Evolutionary conservation across 1,140 invertebrate genomes (phyloP).

Genomic region (Dryas iulia): DNA sequence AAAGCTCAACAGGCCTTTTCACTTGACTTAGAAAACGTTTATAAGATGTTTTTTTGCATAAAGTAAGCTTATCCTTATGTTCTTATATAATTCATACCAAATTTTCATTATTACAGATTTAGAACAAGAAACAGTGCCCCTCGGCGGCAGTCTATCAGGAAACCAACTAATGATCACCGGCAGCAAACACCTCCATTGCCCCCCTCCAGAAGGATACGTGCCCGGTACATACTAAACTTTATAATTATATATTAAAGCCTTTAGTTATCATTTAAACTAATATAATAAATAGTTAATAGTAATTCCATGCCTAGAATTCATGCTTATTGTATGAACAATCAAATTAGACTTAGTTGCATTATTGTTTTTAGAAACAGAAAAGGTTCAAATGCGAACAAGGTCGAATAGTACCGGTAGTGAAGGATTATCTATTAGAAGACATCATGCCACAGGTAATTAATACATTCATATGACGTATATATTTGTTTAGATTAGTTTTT

Average conservation of each 20-base stretch:
- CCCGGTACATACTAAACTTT: constrained; percentile 50
- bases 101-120: constrained; percentile 48
- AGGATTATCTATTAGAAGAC: constrained; percentile 80
- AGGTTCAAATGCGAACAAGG: constrained; percentile 81
- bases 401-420: constrained; percentile 82
- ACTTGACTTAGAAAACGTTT: too few relatives aligned
- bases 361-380: constrained; percentile 75
- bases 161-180: constrained; percentile 88
- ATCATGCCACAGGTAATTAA: constrained; percentile 78
- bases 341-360: constrained; percentile 18
- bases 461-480: not conserved
- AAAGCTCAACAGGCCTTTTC: too few relatives aligned
- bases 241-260: not conserved
- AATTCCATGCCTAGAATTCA: not conserved
- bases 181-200: constrained; percentile 88
- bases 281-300: not conserved
- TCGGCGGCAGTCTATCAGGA: constrained; percentile 82
- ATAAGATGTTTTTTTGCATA: too few relatives aligned
- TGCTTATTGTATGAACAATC: constrained; percentile 8
- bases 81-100: too few relatives aligned
- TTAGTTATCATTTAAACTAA: not conserved
- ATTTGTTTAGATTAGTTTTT: not conserved
- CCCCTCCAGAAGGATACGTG: constrained; percentile 84
- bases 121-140: constrained; percentile 53
- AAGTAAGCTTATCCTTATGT: too few relatives aligned